These are phyloP conservation scores for Meloidogyne exigua DNA, from an alignment of 1,140 invertebrate genomes.

Conservation along the genomic window DNA sequence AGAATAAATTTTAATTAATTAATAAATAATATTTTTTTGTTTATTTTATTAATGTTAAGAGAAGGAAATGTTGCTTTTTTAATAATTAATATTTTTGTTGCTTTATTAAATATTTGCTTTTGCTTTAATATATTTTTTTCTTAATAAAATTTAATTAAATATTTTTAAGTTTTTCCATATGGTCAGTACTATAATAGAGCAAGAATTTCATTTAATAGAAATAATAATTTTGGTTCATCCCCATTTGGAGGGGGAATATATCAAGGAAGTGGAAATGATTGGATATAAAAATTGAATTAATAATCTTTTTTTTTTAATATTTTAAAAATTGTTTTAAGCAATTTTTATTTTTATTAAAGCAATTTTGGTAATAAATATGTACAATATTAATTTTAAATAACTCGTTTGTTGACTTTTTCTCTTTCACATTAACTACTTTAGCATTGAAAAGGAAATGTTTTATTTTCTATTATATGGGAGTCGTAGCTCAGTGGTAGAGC, in stretches of 20 bases:
- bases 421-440: not conserved
- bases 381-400: too few relatives aligned
- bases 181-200: not conserved
- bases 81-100: too few relatives aligned
- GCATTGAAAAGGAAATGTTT: not conserved
- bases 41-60: too few relatives aligned
- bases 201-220: not conserved
- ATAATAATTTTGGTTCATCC: slow-evolving; percentile 5
- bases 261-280: slow-evolving; percentile 11
- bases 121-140: not conserved
- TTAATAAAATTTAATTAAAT: not conserved
- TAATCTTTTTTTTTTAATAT: too few relatives aligned
- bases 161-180: not conserved
- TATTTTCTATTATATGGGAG: not conserved
- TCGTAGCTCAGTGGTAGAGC: slow-evolving; percentile 33
- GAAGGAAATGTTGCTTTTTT: too few relatives aligned
- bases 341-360: too few relatives aligned
- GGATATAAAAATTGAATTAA: not conserved
- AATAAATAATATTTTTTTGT: too few relatives aligned
- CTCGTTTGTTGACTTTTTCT: too few relatives aligned
- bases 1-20: not conserved
- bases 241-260: slow-evolving; percentile 11
- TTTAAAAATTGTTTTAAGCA: too few relatives aligned
- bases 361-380: too few relatives aligned
- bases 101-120: not conserved